These are phyloP conservation scores for Setipinna tenuifilis DNA, from an alignment of 2,797 vertebrate genomes.

Conservation along the genomic window DNA sequence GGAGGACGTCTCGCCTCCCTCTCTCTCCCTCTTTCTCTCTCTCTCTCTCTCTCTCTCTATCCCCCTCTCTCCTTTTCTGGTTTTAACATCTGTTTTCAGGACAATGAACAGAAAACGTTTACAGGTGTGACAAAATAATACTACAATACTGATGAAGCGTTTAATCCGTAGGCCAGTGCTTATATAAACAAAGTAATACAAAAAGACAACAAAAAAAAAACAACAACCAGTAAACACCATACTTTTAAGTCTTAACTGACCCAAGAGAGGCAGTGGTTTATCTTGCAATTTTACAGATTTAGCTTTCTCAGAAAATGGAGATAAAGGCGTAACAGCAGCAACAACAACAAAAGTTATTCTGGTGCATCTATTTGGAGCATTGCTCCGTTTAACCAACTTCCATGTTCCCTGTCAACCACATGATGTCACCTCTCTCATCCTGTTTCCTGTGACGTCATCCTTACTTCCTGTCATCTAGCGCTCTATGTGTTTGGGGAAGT, in stretches of 20 bases:
- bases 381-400: background rate
- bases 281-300: constrained; percentile 60
- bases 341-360: constrained; percentile 40
- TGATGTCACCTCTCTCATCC: constrained; percentile 24
- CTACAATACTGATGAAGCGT: constrained; percentile 59
- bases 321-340: constrained; percentile 27
- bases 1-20: constrained; percentile 37
- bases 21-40: constrained; percentile 21
- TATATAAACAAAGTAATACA: constrained; percentile 57
- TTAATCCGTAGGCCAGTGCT: constrained; percentile 69
- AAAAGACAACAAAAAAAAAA: constrained; percentile 24
- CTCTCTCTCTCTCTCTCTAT: constrained; percentile 47
- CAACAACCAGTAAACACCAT: constrained; percentile 23
- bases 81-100: constrained; percentile 29
- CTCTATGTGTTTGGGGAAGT: constrained; percentile 49
- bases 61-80: constrained; percentile 52
- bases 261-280: constrained; percentile 39
- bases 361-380: background rate
- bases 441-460: constrained; percentile 43
- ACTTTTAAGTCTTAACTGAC: constrained; percentile 52
- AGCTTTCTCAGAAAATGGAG: constrained; percentile 62
- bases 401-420: constrained; percentile 32
- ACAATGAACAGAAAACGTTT: constrained; percentile 53
- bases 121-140: constrained; percentile 60
- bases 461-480: constrained; percentile 39